These are phyloP conservation scores for Venusia cambrica DNA, from an alignment of 2,888 invertebrate genomes.

Conservation along the genomic window DNA sequence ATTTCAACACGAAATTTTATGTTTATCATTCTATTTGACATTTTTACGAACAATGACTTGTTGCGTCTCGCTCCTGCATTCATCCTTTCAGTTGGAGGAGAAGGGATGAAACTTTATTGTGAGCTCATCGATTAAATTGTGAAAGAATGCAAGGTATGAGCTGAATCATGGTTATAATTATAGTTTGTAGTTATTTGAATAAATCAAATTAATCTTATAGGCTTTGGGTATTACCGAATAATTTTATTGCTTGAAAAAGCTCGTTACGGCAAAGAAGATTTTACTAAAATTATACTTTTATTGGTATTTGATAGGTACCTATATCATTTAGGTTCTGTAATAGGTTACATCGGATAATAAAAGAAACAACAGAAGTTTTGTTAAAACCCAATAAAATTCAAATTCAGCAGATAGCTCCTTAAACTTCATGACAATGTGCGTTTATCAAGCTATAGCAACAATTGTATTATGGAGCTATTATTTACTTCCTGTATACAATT, in stretches of 20 bases:
- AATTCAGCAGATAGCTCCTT: no score
- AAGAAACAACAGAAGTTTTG: no score
- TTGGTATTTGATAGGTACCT: no score
- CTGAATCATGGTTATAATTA: constrained; percentile 73
- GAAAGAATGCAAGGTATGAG: constrained; percentile 59
- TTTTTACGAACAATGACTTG: constrained; percentile 71
- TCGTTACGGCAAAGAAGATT: no score
- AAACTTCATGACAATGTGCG: no score
- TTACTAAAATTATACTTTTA: no score
- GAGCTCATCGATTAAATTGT: constrained; percentile 52
- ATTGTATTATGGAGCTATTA: no score
- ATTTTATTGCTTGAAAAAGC: constrained; percentile 3
- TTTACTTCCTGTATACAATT: no score
- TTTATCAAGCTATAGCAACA: no score
- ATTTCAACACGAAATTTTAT: constrained; percentile 74
- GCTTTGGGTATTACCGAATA: constrained; percentile 10
- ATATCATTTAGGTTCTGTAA: no score
- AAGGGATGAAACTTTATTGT: constrained; percentile 56
- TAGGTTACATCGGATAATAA: no score
- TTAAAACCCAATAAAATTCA: no score
- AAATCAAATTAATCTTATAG: constrained; percentile 12
- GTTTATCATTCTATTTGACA: constrained; percentile 79
- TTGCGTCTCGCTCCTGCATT: constrained; percentile 48
- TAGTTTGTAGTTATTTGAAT: constrained; percentile 41
- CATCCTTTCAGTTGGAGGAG: constrained; percentile 38